phyloP scores from a whole-genome alignment of 2,113 vertebrate species.

The Butorides virescens region DNA sequence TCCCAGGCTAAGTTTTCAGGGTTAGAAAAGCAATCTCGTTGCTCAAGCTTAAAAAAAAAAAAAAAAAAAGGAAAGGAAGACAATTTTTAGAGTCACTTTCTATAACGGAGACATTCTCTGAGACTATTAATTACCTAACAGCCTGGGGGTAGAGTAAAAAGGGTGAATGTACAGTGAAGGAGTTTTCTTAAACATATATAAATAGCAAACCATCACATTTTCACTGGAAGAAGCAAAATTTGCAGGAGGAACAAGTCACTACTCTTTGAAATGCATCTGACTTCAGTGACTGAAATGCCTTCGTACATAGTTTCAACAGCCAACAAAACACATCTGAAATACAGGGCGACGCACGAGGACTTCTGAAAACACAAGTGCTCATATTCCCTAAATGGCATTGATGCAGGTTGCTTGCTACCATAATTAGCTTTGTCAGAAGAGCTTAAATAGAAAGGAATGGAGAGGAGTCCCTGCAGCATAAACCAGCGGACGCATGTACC shows the following conservation, averaged over 20 bases:
- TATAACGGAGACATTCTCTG: neutral
- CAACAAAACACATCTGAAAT: neutral
- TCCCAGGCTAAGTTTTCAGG: neutral
- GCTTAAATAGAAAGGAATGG: neutral
- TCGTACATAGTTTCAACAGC: neutral
- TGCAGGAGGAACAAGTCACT: neutral
- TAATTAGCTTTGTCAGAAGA: neutral
- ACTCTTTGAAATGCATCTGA: neutral
- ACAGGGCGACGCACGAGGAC: neutral
- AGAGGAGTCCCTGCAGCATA: neutral
- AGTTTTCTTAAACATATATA: neutral
- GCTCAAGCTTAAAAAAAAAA: neutral
- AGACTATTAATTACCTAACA: neutral
- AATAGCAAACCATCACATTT: neutral
- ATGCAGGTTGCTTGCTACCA: neutral
- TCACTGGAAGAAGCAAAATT: neutral
- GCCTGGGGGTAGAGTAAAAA: neutral
- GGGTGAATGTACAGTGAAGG: neutral
- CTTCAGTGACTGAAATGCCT: neutral
- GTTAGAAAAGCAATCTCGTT: neutral
- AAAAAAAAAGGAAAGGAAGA: neutral
- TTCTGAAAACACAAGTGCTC: neutral
- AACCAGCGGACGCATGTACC: rapidly evolving
- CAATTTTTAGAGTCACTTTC: neutral
- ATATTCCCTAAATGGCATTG: neutral